These are phyloP conservation scores for Antrozous pallidus DNA, from an alignment of 2,797 vertebrate genomes.

Conservation along the genomic window DNA sequence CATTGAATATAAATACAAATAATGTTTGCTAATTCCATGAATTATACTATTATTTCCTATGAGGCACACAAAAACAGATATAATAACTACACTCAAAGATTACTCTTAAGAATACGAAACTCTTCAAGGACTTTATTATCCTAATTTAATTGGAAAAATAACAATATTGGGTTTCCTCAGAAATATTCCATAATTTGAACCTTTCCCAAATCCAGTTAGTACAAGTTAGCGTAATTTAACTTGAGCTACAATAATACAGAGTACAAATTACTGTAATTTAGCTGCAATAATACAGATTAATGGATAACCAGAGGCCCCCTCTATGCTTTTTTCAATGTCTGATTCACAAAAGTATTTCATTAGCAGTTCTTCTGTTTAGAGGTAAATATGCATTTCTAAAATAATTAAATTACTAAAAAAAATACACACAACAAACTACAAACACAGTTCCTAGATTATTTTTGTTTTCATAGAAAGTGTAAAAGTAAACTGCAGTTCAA, in stretches of 20 bases:
- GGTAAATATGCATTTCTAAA: conserved; percentile 7
- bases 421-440: neutral
- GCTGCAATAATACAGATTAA: neutral
- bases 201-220: conserved; percentile 31
- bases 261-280: neutral
- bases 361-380: conserved; percentile 17
- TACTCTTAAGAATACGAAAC: conserved; percentile 23
- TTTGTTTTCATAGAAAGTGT: conserved; percentile 10
- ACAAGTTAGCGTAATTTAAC: neutral
- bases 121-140: conserved; percentile 29
- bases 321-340: neutral
- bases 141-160: conserved; percentile 38
- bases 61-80: neutral
- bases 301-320: neutral
- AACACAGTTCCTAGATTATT: neutral
- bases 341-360: neutral
- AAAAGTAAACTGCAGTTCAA: neutral
- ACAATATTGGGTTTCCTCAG: conserved; percentile 39
- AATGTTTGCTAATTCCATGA: conserved; percentile 14
- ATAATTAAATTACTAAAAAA: neutral
- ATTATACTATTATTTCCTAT: neutral
- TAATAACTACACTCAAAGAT: neutral
- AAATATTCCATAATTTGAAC: conserved; percentile 30
- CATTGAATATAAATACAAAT: neutral
- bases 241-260: neutral